Evolutionary conservation across 1,140 invertebrate species (phyloP), one percentile per base, ranked within the genome.

Genomic region (Triops cancriformis): DNA sequence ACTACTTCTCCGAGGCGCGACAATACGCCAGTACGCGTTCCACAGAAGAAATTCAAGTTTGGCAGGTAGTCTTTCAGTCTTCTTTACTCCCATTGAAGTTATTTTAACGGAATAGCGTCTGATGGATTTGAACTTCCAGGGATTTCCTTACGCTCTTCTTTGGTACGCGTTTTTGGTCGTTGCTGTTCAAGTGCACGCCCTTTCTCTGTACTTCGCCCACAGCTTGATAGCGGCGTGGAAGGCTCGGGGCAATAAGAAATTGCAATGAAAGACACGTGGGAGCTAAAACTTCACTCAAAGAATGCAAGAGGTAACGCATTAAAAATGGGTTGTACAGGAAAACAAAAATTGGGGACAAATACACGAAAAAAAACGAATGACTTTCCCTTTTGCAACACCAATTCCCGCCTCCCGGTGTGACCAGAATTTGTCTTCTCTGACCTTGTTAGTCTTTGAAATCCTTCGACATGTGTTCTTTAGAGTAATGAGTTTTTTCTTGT

Each of bases 131-230:
- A 45, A 26, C 77, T 89, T 89, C 76, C 85, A 96, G 92, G 92
- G 91, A 41, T 92, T 94, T 82, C 96, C 96, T 0, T 94, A 97
- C 84, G 94, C 94, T 37, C 85, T 98, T 26, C 86, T 98, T 77
- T 98, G 96, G 96, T 97, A 96, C 84, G 92, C 90, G 73, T 98
- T 98, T 85, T 90, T 98, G 74, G 84, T 95, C 26, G 83, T 95
- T 1, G 94, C 94, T 23, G 87, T 94, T 31, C 96, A 98, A 88
- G 90, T 98, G 73, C 97, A 98, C 84, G 87, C 89, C 37, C 96
- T 98, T 84, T 93, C 95, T 73, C 84, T 98, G 12, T 93, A 92
- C 83, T 98, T 98, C 86, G 91, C 94, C 1, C 91, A 89, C 85
- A 94, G 94, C 84, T 87, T 98, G 64, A 86, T 96, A 64, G 88